phyloP scores from a whole-genome alignment of 2,888 invertebrate species.

The Polydrusus pterygomalis region DNA sequence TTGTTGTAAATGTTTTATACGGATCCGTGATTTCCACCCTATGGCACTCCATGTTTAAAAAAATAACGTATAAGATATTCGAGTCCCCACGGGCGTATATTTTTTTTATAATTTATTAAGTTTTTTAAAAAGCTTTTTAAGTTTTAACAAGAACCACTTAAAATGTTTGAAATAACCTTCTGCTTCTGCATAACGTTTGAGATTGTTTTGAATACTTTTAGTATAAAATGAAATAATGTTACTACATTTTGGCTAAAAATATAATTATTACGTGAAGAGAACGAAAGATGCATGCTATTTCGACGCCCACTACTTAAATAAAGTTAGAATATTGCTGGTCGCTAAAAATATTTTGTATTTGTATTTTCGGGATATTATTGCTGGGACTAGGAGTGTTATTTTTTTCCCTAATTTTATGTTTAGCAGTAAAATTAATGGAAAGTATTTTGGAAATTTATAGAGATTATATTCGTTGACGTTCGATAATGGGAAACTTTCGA shows the following conservation, averaged over 20 bases:
- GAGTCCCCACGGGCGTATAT: too few species aligned
- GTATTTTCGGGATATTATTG: background rate
- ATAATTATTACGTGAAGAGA: conserved; percentile 11
- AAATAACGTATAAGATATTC: too few species aligned
- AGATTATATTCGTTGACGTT: too few species aligned
- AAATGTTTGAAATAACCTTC: conserved; percentile 1
- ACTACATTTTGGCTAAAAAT: conserved; percentile 13
- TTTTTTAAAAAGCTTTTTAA: too few species aligned
- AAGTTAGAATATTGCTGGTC: conserved; percentile 9
- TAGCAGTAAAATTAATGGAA: background rate
- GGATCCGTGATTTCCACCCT: too few species aligned
- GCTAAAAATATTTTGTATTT: conserved; percentile 16
- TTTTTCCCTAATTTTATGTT: background rate
- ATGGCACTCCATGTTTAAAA: too few species aligned
- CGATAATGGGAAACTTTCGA: too few species aligned
- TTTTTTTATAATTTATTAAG: too few species aligned
- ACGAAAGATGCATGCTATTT: conserved; percentile 18
- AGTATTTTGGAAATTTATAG: too few species aligned
- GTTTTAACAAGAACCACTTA: background rate
- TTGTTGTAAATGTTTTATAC: too few species aligned
- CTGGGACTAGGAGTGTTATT: background rate
- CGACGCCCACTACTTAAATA: background rate
- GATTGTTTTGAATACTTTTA: background rate
- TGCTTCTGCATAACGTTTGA: background rate
- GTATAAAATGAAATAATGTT: background rate